Percentiles rank a stretch among this genome's conserved stretches.
Conservation (phyloP, 2,888 invertebrate genomes). For the Globia sparganii region DNA sequence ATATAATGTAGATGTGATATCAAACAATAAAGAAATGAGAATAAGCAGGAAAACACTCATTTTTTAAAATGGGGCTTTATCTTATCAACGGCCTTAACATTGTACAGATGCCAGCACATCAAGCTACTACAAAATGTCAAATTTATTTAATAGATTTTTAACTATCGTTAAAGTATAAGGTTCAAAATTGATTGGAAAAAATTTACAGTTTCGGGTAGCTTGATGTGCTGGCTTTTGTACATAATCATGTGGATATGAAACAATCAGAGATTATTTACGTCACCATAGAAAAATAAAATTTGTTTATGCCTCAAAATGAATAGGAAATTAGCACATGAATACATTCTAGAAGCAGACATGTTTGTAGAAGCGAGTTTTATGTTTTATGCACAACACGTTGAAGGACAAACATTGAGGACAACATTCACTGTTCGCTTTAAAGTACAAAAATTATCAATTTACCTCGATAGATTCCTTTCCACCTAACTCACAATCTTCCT, state of each 20-base stretch:
- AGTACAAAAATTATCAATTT: constrained; percentile 56
- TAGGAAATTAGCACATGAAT: constrained; percentile 52
- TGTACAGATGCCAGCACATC: too few species aligned
- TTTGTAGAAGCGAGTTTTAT: constrained; percentile 38
- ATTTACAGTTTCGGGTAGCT: too few species aligned
- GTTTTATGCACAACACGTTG: constrained; percentile 48
- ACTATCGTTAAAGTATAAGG: too few species aligned
- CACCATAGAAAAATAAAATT: constrained; percentile 3
- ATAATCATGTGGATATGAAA: constrained; percentile 17
- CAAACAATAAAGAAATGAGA: constrained; percentile 8
- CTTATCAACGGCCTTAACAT: constrained; percentile 52
- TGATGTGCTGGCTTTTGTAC: too few species aligned
- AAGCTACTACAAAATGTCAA: too few species aligned
- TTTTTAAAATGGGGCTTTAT: constrained; percentile 44
- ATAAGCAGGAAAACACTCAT: neutral
- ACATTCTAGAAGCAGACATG: constrained; percentile 16
- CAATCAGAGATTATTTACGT: constrained; percentile 35
- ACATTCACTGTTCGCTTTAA: constrained; percentile 50
- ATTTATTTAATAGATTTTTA: too few species aligned
- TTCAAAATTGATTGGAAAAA: too few species aligned
- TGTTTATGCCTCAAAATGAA: constrained; percentile 19
- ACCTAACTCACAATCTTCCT: constrained; percentile 92
- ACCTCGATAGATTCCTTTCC: constrained; percentile 91
- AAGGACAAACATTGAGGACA: constrained; percentile 64
- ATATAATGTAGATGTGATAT: constrained; percentile 5